Evolutionary conservation across 2,113 vertebrate species (phyloP).

Genomic region (Heptranchias perlo): DNA sequence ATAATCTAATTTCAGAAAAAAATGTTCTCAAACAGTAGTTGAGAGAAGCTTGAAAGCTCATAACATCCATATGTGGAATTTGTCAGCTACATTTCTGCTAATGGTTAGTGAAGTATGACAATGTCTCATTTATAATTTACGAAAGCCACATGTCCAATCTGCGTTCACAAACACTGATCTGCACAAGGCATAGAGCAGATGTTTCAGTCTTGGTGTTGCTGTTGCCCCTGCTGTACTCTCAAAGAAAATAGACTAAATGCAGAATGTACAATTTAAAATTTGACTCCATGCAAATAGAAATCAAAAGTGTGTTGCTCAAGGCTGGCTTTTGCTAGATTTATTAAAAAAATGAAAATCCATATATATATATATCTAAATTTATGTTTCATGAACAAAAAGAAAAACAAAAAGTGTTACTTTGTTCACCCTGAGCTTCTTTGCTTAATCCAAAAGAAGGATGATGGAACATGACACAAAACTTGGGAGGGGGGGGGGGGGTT

Average conservation of each 20-base stretch:
- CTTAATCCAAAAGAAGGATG: too few species aligned
- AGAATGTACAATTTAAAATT: not conserved
- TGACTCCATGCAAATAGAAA: not conserved
- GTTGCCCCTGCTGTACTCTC: not conserved
- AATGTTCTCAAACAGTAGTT: too few species aligned
- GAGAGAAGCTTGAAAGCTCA: too few species aligned
- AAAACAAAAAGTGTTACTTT: too few species aligned
- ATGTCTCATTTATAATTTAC: not conserved
- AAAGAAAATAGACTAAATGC: not conserved
- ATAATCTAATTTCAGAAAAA: too few species aligned
- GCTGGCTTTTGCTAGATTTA: not conserved
- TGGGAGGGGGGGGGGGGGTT: too few species aligned
- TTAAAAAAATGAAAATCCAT: not conserved
- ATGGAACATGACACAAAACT: too few species aligned
- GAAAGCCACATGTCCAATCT: not conserved
- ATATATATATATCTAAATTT: too few species aligned
- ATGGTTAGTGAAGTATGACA: not conserved
- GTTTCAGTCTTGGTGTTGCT: not conserved
- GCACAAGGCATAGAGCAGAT: not conserved
- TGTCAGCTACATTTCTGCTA: not conserved
- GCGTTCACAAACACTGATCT: not conserved
- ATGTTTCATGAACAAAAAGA: too few species aligned
- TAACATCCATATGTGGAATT: not conserved
- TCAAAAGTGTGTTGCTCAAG: not conserved
- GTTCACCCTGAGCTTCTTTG: too few species aligned